phyloP scores from a whole-genome alignment of 2,888 invertebrate genomes.

The Colletes collaris region DNA sequence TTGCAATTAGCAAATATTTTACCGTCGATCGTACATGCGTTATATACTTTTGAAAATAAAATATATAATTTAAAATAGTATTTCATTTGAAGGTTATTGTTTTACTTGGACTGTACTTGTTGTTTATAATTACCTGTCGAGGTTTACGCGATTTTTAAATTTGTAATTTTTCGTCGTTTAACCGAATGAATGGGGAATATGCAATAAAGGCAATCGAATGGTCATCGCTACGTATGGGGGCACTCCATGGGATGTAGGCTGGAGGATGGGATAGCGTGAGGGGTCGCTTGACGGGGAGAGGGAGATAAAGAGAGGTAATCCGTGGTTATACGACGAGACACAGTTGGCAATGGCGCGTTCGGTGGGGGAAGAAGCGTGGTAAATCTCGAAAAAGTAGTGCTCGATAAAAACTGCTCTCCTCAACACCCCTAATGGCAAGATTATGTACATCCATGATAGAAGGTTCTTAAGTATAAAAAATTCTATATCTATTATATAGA shows the following conservation, averaged over 20 bases:
- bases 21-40: no score
- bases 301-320: constrained; percentile 60
- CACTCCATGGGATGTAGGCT: constrained; percentile 29
- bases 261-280: constrained; percentile 16
- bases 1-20: no score
- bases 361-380: constrained; percentile 35
- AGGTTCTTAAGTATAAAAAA: not conserved
- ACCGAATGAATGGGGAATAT: not conserved
- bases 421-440: constrained; percentile 3
- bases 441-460: constrained; percentile 5
- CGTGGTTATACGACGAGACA: constrained; percentile 54
- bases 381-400: constrained; percentile 44
- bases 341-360: constrained; percentile 46
- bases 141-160: no score
- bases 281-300: constrained; percentile 18
- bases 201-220: not conserved
- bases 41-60: no score
- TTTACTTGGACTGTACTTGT: no score
- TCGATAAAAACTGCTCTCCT: constrained; percentile 10
- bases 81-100: no score
- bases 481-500: no score
- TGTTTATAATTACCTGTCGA: no score
- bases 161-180: not conserved
- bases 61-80: no score
- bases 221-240: not conserved